Conservation (phyloP, 2,113 vertebrate species). For the Mohoua ochrocephala region DNA sequence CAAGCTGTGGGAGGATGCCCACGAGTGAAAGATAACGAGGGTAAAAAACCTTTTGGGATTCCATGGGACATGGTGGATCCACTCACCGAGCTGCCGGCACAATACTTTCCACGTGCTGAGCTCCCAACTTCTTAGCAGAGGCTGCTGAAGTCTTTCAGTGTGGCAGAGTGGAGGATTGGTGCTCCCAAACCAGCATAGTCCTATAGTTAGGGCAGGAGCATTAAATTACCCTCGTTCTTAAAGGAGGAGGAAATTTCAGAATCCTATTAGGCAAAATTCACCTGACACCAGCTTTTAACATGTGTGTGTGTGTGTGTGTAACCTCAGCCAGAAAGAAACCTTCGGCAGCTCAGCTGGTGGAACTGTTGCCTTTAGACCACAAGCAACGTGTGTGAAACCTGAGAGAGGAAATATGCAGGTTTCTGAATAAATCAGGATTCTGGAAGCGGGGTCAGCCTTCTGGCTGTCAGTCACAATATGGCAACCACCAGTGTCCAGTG, state of each 20-base stretch:
- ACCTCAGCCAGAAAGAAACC: slow-evolving; percentile 4
- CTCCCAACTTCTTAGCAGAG: not conserved
- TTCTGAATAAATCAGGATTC: not conserved
- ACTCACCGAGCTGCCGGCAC: fast-evolving
- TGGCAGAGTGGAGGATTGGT: not conserved
- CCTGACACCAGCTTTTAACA: not conserved
- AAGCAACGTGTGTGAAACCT: not conserved
- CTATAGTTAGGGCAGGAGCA: not conserved
- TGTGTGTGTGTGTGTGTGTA: not conserved
- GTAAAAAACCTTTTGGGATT: not conserved
- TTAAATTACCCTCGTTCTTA: not conserved
- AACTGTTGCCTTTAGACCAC: not conserved
- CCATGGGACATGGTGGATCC: not conserved
- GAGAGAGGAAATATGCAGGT: not conserved
- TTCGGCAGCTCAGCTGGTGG: not conserved
- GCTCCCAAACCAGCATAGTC: not conserved
- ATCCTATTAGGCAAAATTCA: not conserved
- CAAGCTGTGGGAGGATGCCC: not conserved
- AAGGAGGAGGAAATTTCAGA: not conserved
- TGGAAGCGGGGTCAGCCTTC: not conserved
- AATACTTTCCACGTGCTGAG: not conserved
- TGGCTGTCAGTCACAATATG: not conserved
- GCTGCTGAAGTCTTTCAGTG: not conserved
- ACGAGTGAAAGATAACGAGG: not conserved
- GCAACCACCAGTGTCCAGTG: not conserved